Conservation (phyloP, 2,888 invertebrate species). For the Melipona bicolor region DNA sequence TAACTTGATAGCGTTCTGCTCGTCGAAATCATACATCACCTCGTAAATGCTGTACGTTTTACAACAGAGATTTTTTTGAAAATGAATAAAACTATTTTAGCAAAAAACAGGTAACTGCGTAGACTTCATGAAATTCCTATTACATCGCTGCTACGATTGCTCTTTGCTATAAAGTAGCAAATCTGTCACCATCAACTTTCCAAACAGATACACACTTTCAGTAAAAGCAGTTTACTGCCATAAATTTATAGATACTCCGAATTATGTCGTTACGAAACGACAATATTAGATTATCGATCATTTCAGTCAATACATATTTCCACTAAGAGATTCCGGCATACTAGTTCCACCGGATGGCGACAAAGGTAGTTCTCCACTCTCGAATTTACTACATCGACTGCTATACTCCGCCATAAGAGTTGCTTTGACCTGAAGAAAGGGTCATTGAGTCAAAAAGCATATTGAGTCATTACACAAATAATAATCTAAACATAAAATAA, state of each 20-base stretch:
- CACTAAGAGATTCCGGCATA: conserved; percentile 79
- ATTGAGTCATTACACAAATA: background rate
- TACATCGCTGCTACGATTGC: conserved; percentile 9
- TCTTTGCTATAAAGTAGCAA: conserved; percentile 8
- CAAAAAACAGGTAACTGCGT: conserved; percentile 58
- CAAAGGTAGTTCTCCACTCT: conserved; percentile 78
- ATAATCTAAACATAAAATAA: background rate
- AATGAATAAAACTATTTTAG: conserved; percentile 55
- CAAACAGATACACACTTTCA: conserved; percentile 17
- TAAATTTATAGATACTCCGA: conserved; percentile 27
- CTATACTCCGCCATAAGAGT: conserved; percentile 81
- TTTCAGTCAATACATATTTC: conserved; percentile 78
- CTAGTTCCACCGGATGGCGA: conserved; percentile 79
- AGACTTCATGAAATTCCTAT: conserved; percentile 38
- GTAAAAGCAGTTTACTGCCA: conserved; percentile 28
- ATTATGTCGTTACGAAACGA: conserved; percentile 24
- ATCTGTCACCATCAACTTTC: conserved; percentile 10
- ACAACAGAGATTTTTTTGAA: conserved; percentile 42
- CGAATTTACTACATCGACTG: conserved; percentile 80
- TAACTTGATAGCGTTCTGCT: conserved; percentile 8
- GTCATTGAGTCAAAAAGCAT: too few relatives aligned
- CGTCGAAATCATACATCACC: conserved; percentile 18
- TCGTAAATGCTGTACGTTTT: conserved; percentile 47
- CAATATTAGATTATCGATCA: conserved; percentile 20
- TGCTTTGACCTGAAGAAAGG: conserved; percentile 76